These are phyloP conservation scores for Alces alces DNA, from an alignment of 2,113 vertebrate genomes.

Conservation along the genomic window DNA sequence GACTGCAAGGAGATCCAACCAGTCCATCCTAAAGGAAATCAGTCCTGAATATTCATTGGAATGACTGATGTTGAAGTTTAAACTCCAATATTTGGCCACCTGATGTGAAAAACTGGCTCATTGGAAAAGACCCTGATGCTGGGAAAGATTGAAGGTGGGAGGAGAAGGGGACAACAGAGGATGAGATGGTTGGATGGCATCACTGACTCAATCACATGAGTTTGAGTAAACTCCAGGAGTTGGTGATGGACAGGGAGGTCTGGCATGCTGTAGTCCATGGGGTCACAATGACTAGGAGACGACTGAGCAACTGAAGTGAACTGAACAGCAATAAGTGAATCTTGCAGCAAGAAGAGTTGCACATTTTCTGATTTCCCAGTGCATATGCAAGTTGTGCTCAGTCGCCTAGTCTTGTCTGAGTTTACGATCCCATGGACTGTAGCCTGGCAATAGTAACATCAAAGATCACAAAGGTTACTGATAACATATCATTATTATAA, in stretches of 20 bases:
- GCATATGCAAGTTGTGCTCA: not conserved
- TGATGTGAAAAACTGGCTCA: fast-evolving
- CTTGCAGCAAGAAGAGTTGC: not conserved
- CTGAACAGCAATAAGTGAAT: not conserved
- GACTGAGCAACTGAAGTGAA: not conserved
- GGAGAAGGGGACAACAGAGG: not conserved
- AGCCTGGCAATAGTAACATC: not conserved
- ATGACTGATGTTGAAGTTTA: not conserved
- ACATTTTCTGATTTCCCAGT: not conserved
- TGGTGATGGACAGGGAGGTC: not conserved
- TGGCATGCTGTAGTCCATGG: fast-evolving
- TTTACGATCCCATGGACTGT: not conserved
- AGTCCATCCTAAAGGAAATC: not conserved
- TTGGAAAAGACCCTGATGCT: not conserved
- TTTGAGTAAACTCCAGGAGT: not conserved
- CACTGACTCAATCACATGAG: fast-evolving
- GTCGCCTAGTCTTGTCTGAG: not conserved
- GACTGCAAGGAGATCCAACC: not conserved
- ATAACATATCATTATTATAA: not conserved
- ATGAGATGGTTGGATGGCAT: not conserved
- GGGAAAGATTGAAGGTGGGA: not conserved
- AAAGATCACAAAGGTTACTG: not conserved
- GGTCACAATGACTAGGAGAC: fast-evolving
- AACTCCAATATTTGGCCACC: not conserved
- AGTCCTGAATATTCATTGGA: not conserved